Evolutionary conservation across 2,113 vertebrate species (phyloP).

Genomic region (Laticauda laticaudata): DNA sequence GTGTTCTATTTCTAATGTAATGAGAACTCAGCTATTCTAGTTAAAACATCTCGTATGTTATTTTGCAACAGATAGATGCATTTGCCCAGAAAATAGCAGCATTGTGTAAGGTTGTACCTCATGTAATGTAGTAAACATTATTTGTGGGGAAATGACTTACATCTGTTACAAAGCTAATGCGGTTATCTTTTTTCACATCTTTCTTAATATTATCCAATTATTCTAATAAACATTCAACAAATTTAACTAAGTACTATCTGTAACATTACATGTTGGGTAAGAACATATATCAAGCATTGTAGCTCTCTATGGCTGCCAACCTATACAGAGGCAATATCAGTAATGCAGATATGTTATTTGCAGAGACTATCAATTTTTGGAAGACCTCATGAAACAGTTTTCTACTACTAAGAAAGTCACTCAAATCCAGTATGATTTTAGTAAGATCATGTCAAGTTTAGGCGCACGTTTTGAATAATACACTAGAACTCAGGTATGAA

Average conservation of each 20-base stretch:
- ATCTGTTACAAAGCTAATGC: not conserved
- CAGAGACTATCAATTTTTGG: not conserved
- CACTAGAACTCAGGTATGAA: not conserved
- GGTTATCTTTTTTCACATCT: not conserved
- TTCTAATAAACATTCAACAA: not conserved
- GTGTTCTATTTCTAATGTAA: too few species aligned
- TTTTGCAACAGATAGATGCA: not conserved
- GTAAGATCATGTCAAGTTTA: not conserved
- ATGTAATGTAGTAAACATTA: not conserved
- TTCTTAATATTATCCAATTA: not conserved
- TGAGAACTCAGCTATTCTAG: not conserved
- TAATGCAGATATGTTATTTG: not conserved
- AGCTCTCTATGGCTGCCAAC: not conserved
- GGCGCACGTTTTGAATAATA: not conserved
- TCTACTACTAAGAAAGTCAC: not conserved
- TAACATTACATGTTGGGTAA: not conserved
- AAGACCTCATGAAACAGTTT: not conserved
- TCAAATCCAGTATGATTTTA: not conserved
- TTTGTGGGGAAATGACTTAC: not conserved
- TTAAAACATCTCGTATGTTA: not conserved
- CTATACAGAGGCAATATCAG: not conserved
- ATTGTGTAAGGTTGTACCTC: not conserved
- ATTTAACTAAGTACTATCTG: not conserved
- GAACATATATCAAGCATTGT: not conserved
- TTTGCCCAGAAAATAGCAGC: not conserved